Evolutionary conservation across 1,140 invertebrate species (phyloP), one percentile per base, ranked within the genome.

Genomic region (Drosophila setifemur): DNA sequence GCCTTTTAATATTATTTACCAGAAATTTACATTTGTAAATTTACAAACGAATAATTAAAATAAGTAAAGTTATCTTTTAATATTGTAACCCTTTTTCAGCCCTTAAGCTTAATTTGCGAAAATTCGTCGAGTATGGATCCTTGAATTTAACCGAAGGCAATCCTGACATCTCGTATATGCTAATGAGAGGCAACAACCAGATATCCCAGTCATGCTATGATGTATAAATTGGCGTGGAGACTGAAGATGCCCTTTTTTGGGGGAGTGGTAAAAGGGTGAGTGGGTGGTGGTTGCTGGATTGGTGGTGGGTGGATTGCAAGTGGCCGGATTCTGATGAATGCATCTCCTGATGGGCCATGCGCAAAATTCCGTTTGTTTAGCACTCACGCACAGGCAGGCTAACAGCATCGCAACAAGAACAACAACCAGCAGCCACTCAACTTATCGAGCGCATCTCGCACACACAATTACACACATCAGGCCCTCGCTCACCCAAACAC

Each of bases 301-400:
- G 33, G 16, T 31, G 29, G n/a, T n/a, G n/a, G n/a, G n/a, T n/a
- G n/a, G n/a, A n/a, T n/a, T n/a, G n/a, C n/a, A n/a, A n/a, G n/a
- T n/a, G n/a, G n/a, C n/a, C n/a, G n/a, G n/a, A 44, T 14, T 16
- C 23, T 44, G 25, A 28, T 43, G 39, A 43, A 19, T 53, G 69
- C 69, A 55, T 54, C 42, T 47, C 35, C 42, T 54, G 73, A 73
- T 57, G 69, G 54, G 78, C 69, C 54, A 73, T 48, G 69, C 64
- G 47, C 70, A 71, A 55, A 61, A 71, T 67, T 57, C 50, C 73
- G 79, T 83, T 77, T 83, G 73, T 67, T 58, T 73, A 69, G 72
- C 68, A 82, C 77, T 82, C 78, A 83, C 55, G 57, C 47, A 61
- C 54, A 67, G 52, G 71, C 64, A 57, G 48, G 43, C 39, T 9